Conservation (phyloP, 2,113 vertebrate species). For the Microcebus jonahi region DNA sequence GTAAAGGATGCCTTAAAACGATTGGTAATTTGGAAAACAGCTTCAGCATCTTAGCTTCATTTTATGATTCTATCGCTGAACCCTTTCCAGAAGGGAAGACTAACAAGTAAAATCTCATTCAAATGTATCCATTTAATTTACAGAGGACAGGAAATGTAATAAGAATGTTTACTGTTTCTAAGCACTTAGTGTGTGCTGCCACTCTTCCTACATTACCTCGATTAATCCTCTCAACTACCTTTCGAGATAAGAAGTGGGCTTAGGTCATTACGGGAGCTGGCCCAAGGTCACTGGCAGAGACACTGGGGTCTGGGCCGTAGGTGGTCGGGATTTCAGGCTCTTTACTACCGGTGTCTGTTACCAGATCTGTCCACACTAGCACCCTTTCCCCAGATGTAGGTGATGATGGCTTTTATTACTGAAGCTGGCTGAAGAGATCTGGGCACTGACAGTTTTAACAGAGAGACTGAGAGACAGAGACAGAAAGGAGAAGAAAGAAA, state of each 20-base stretch:
- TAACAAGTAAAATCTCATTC: not conserved
- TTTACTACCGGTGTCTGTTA: not conserved
- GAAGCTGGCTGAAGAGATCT: not conserved
- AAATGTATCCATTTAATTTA: not conserved
- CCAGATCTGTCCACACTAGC: no score
- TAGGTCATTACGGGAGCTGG: not conserved
- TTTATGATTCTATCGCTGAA: conserved; percentile 14
- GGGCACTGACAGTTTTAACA: not conserved
- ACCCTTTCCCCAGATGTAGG: not conserved
- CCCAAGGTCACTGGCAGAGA: not conserved
- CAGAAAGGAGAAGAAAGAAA: not conserved
- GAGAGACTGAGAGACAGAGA: not conserved
- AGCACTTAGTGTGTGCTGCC: not conserved
- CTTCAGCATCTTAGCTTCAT: not conserved
- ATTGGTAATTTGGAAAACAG: not conserved
- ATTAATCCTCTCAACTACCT: not conserved
- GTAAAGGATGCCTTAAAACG: not conserved
- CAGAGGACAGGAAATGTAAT: not conserved
- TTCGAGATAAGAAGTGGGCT: not conserved
- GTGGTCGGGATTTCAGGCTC: not conserved
- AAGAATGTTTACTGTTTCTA: not conserved
- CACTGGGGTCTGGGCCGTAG: not conserved
- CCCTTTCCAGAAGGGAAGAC: not conserved
- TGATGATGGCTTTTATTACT: not conserved
- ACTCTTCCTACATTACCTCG: not conserved